phyloP scores from a whole-genome alignment of 2,113 vertebrate genomes.

The Pseudorasbora parva region DNA sequence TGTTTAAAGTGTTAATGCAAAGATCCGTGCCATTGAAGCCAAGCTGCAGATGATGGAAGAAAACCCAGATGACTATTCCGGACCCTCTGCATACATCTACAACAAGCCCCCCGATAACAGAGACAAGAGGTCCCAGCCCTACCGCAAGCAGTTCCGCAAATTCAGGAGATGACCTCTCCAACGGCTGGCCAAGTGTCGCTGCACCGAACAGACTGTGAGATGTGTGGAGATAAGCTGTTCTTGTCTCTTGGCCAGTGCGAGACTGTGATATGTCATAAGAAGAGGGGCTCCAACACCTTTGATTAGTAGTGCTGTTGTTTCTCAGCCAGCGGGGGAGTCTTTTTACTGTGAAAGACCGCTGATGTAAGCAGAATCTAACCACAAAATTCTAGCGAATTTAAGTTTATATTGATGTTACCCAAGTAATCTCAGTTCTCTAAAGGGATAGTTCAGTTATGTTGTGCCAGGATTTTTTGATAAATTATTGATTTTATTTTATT shows the following conservation, averaged over 20 bases:
- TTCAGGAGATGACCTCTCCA: conserved; percentile 78
- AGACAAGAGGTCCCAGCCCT: conserved; percentile 87
- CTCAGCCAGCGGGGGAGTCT: neutral
- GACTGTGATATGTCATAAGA: conserved; percentile 34
- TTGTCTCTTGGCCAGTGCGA: conserved; percentile 29
- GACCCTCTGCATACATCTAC: conserved; percentile 89
- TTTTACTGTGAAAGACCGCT: conserved; percentile 15
- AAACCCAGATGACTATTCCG: conserved; percentile 89
- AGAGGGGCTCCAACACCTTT: neutral
- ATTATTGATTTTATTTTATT: no score
- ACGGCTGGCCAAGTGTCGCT: neutral
- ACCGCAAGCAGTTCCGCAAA: conserved; percentile 80
- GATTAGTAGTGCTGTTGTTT: conserved; percentile 14
- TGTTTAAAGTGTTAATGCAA: conserved; percentile 87
- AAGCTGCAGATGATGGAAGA: conserved; percentile 99
- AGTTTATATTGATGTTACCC: conserved; percentile 16
- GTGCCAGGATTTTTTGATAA: neutral
- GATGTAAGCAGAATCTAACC: neutral
- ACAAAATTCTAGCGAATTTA: neutral
- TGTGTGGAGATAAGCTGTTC: neutral
- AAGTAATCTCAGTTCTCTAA: conserved; percentile 5
- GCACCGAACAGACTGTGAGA: neutral
- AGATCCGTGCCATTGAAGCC: conserved; percentile 97
- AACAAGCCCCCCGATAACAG: conserved; percentile 93
- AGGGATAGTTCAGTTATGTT: neutral